Evolutionary conservation across 2,797 vertebrate genomes (phyloP), one percentile per base, ranked within the genome.

Genomic region (Brachymystax lenok): DNA sequence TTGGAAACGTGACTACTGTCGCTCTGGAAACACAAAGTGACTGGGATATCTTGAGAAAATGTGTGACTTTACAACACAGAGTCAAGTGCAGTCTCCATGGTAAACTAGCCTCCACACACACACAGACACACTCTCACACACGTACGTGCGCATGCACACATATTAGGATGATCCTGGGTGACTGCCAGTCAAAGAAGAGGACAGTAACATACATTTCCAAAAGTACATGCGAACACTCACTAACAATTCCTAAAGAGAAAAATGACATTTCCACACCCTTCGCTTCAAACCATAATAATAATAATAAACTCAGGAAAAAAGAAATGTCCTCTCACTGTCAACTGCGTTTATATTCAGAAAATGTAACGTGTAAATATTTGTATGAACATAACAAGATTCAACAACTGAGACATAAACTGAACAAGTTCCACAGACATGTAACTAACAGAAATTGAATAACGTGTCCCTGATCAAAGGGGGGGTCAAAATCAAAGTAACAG

Each of bases 11-110:
- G 27, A 28, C 3, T 10, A 13, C 54, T 59, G 19, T 17, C 16
- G 17, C 40, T 17, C 54, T 59, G 54, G 54, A 19, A 19, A 17
- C 17, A 4, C n/a, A 19, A 40, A 40, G 54, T 17, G 54, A 59
- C 54, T n/a, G 2, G 40, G 8, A 40, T 40, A 40, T 40, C 40
- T 40, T 40, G 40, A 40, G 40, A 40, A 40, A 40, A 40, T 10
- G 8, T 30, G 28, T 40, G 40, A 40, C 40, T 40, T 8, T 40
- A 61, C 21, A 21, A 24, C 2, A 14, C 27, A 73, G 12, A 14
- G 51, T 30, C 54, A 56, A 40, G 27, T 13, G 27, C 30, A 59
- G 71, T 73, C 19, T 59, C 54, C 54, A 73, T 73, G 54, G 52
- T 35, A 73, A 73, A 52, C n/a, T 6, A 59, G 4, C 24, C 16